Conservation (phyloP, 2,888 invertebrate species). For the Standfussiana lucernea region DNA sequence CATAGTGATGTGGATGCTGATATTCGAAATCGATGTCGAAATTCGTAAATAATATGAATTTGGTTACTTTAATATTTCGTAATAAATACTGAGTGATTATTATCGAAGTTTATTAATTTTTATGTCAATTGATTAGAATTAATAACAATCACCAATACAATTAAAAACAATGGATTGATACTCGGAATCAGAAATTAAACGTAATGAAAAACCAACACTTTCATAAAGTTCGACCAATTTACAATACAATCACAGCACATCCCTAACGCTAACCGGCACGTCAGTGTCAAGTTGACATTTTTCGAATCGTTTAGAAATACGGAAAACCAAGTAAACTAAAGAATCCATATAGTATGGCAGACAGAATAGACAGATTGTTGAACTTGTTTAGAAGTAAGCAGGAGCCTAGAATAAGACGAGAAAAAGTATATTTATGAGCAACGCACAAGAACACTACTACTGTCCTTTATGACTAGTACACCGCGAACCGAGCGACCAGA, state of each 20-base stretch:
- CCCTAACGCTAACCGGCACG: not conserved
- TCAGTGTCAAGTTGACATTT: slow-evolving; percentile 29
- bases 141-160: not conserved
- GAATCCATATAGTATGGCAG: not conserved
- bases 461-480: too few species aligned
- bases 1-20: not conserved
- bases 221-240: not conserved
- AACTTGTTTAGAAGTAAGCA: not conserved
- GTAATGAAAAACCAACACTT: not conserved
- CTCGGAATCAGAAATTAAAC: not conserved
- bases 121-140: not conserved
- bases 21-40: not conserved
- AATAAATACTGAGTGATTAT: not conserved
- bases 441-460: too few species aligned
- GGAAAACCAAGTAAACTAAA: not conserved
- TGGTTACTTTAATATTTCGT: not conserved
- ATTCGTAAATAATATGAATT: not conserved
- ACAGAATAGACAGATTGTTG: not conserved
- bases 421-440: too few species aligned
- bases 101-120: not conserved
- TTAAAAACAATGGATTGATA: not conserved
- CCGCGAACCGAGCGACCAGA: too few species aligned
- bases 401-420: not conserved
- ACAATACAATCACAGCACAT: not conserved
- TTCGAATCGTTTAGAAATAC: slow-evolving; percentile 28